A percentile compares a stretch with the other conserved stretches of the same genome.
These are phyloP conservation scores for Novumbra hubbsi DNA, from an alignment of 2,797 vertebrate species.

Conservation along the genomic window DNA sequence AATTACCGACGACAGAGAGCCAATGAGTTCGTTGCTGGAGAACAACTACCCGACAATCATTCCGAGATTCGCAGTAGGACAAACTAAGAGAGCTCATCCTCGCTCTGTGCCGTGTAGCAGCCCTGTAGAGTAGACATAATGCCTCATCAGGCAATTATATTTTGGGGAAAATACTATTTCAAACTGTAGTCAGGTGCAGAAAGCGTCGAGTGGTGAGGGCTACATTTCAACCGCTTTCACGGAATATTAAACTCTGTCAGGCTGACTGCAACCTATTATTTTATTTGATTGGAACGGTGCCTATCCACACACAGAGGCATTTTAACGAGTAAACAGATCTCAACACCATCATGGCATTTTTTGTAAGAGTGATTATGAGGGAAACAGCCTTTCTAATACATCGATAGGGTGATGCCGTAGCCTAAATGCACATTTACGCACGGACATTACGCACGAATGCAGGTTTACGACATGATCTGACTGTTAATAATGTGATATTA, in stretches of 20 bases:
- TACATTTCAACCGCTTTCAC: background rate
- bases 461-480: background rate
- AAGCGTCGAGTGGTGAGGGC: background rate
- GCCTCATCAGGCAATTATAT: background rate
- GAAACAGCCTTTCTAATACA: background rate
- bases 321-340: background rate
- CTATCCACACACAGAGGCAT: conserved; percentile 8
- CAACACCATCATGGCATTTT: background rate
- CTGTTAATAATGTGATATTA: background rate
- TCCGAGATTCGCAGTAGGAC: conserved; percentile 15
- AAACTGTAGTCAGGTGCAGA: background rate
- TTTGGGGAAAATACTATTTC: background rate
- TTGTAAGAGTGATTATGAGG: background rate
- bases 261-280: conserved; percentile 21
- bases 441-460: background rate
- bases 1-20: conserved; percentile 13
- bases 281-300: conserved; percentile 12
- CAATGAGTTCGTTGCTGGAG: conserved; percentile 14
- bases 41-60: background rate
- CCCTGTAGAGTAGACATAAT: background rate
- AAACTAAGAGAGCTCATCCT: conserved; percentile 2
- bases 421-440: background rate
- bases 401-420: background rate
- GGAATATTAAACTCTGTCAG: conserved; percentile 12
- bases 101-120: background rate